Base-by-base conservation (phyloP, 2,113 vertebrate species). In the Sarotherodon lohbergeri region DNA sequence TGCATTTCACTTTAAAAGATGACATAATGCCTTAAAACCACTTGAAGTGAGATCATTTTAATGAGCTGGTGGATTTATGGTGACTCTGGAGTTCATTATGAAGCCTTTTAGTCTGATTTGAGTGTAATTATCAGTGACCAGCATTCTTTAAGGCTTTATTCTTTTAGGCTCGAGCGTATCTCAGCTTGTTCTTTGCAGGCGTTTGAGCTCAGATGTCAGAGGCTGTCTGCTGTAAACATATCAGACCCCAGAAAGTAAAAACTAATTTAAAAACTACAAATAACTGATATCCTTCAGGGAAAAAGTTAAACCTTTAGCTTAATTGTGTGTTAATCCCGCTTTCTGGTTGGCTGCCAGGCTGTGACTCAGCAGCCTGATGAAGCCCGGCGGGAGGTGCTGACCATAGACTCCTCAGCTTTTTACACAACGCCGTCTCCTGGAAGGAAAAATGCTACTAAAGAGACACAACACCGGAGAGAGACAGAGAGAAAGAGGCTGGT, bases 381-480 rank as follows among this genome's bases (percentile, higher is more conserved):
- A 92, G 32, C 80, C 54, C 63, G 17, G 80, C 14, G 2, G 76
- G 87, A 89, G 80, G 82, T 16, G 22, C 54, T 63, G 86, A 85
- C 76, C 9, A 11, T 79, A 76, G 88, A 89, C 24, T 39, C 63
- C 66, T 36, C n/a, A 41, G 81, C 63, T 73, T 59, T 92, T 90
- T 84, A 76, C 61, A 92, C 83, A 91, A 91, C 81, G 29, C 41
- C 56, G 32, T 93, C 82, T 91, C 93, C 90, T 19, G 0, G 92
- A 90, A 90, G 73, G 73, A 88, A 22, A 73, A 66, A 94, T 86
- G 85, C 83, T 54, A 32, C 71, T 50, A 29, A 39, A 59, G 79
- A 85, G 89, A 86, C 82, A 59, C 71, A 41, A 85, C 59, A 71
- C 52, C 34, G 36, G 43, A 50, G 61, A 85, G 41, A 46, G 9